A percentile compares a stretch with the other conserved stretches of the same genome.
phyloP scores from a whole-genome alignment of 2,113 vertebrate species.

The Periophthalmus modestus region DNA sequence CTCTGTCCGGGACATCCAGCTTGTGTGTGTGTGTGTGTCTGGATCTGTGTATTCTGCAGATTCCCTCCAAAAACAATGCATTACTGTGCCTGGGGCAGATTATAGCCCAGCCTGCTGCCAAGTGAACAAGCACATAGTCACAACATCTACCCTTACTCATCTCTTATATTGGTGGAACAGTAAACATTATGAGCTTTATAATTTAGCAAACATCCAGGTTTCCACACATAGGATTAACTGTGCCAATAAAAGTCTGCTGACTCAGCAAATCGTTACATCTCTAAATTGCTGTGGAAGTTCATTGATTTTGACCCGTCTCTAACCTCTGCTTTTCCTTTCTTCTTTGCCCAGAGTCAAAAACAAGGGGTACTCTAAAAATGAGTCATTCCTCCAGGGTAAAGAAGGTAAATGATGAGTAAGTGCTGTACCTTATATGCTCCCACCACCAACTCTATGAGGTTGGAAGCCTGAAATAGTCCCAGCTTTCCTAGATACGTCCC shows the following conservation, averaged over 20 bases:
- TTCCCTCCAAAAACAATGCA: slow-evolving; percentile 70
- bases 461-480: slow-evolving; percentile 86
- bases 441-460: slow-evolving; percentile 92
- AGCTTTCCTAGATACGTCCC: slow-evolving; percentile 89
- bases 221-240: not conserved
- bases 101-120: slow-evolving; percentile 54
- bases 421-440: slow-evolving; percentile 90
- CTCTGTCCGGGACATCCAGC: slow-evolving; percentile 63
- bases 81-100: slow-evolving; percentile 69
- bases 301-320: slow-evolving; percentile 13
- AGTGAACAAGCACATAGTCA: slow-evolving; percentile 29
- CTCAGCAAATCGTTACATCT: slow-evolving; percentile 1
- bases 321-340: slow-evolving; percentile 14
- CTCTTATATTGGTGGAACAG: not conserved
- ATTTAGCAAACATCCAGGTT: not conserved
- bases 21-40: slow-evolving; percentile 21
- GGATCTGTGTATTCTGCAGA: slow-evolving; percentile 67
- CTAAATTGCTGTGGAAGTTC: not conserved
- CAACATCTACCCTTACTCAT: slow-evolving; percentile 29
- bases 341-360: slow-evolving; percentile 10
- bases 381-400: not conserved
- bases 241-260: not conserved
- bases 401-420: not conserved
- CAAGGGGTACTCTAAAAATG: not conserved
- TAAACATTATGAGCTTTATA: not conserved